These are phyloP conservation scores for Dryas iulia DNA, from an alignment of 1,140 invertebrate species.

Conservation along the genomic window DNA sequence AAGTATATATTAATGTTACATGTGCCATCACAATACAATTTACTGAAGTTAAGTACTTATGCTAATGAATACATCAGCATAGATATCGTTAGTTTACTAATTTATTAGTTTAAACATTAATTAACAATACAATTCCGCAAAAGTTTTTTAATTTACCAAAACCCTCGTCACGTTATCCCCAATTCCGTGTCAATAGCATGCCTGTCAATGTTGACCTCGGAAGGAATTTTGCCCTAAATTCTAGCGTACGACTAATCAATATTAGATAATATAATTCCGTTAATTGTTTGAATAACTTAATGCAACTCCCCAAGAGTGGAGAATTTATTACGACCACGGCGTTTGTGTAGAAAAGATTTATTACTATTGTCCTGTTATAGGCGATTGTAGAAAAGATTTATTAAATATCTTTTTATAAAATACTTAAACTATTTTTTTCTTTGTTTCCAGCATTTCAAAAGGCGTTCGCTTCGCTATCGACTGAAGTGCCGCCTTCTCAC, in stretches of 20 bases:
- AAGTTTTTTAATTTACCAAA: slow-evolving; percentile 17
- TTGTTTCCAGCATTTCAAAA: slow-evolving; percentile 75
- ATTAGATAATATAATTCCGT: slow-evolving; percentile 5
- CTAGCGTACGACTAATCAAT: slow-evolving; percentile 19
- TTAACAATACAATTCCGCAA: background rate
- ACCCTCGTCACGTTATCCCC: slow-evolving; percentile 32
- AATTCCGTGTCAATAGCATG: slow-evolving; percentile 49
- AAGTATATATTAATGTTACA: no score
- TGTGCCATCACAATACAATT: no score
- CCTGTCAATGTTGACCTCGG: slow-evolving; percentile 47
- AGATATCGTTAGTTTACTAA: background rate
- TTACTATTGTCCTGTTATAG: no score
- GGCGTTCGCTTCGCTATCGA: slow-evolving; percentile 66
- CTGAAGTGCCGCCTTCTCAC: slow-evolving; percentile 79
- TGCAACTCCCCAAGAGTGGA: background rate
- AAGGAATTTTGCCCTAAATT: slow-evolving; percentile 59
- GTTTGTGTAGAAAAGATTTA: no score
- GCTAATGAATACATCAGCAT: background rate
- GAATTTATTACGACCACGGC: no score
- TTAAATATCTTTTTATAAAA: background rate
- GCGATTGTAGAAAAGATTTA: no score
- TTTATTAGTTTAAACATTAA: background rate
- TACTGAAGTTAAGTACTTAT: no score
- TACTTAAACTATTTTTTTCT: background rate
- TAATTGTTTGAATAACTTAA: background rate